A percentile compares a stretch with the other conserved stretches of the same genome.
Conservation (phyloP, 2,113 vertebrate species). For the Chiloscyllium plagiosum region DNA sequence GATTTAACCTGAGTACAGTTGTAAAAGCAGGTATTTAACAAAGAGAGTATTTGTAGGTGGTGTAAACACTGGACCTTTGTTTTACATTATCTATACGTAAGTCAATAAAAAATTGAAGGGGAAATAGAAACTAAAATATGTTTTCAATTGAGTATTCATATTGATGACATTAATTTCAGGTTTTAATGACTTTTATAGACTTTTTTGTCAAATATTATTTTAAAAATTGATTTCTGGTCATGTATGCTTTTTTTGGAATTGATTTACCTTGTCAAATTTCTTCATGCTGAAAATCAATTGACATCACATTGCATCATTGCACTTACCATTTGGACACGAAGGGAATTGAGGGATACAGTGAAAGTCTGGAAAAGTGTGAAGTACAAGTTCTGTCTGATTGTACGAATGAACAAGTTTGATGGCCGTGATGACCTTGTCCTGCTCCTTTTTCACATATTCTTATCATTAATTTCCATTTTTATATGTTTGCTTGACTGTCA, state of each 20-base stretch:
- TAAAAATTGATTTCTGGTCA: neutral
- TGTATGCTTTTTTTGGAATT: neutral
- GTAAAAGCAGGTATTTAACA: neutral
- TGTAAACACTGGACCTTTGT: neutral
- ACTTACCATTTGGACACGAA: neutral
- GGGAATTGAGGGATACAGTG: neutral
- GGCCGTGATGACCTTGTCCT: neutral
- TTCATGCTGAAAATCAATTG: neutral
- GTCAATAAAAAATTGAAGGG: neutral
- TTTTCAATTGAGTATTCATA: neutral
- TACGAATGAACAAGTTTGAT: neutral
- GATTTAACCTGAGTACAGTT: neutral
- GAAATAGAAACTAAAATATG: neutral
- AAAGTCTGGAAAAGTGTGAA: neutral
- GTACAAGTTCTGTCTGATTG: neutral
- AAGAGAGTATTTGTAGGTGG: neutral
- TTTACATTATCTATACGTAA: neutral
- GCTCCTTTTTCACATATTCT: neutral
- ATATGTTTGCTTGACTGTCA: neutral
- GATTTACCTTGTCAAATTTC: neutral
- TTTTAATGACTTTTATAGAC: neutral
- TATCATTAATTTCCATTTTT: neutral
- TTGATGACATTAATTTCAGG: neutral
- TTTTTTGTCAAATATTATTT: neutral
- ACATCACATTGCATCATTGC: neutral